phyloP scores from a whole-genome alignment of 2,113 vertebrate genomes.

The Petrocephalus zakoni region DNA sequence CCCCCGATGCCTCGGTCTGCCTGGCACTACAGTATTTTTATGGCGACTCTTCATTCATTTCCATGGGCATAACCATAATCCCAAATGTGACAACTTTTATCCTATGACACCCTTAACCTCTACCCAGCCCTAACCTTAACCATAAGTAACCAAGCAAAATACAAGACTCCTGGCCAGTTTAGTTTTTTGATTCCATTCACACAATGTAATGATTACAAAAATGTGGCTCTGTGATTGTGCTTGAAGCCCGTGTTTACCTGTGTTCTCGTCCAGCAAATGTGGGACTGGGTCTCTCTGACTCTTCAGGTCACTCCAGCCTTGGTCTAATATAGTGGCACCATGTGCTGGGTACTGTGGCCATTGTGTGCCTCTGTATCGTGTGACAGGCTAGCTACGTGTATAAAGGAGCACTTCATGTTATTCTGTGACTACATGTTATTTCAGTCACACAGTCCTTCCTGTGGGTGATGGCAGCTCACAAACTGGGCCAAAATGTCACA shows the following conservation, averaged over 20 bases:
- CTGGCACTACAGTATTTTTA: background rate
- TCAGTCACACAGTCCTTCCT: background rate
- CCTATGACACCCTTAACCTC: background rate
- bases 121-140: background rate
- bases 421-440: background rate
- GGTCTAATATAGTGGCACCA: background rate
- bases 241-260: background rate
- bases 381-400: background rate
- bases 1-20: no score
- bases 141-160: background rate
- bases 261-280: background rate
- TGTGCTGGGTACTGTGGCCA: background rate
- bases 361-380: background rate
- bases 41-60: background rate
- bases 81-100: background rate
- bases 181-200: background rate
- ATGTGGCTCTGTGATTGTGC: background rate
- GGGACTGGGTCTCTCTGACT: background rate
- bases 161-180: background rate
- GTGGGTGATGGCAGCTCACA: background rate
- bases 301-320: background rate
- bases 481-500: background rate
- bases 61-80: background rate
- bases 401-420: background rate
- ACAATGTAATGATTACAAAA: no score